These are phyloP conservation scores for Agrotis ipsilon DNA, from an alignment of 2,888 invertebrate species.

Conservation along the genomic window DNA sequence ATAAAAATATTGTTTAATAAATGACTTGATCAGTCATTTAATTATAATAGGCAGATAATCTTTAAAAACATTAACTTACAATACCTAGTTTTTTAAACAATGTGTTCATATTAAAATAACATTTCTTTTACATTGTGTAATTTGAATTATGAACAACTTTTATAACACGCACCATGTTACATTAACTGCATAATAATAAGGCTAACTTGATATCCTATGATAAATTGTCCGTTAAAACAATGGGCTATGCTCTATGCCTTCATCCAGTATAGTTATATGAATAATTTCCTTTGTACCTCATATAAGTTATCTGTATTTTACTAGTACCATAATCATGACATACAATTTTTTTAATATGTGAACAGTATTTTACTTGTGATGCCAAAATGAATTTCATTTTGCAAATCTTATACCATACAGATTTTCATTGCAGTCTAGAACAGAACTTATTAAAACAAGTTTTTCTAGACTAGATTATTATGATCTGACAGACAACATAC, in stretches of 20 bases:
- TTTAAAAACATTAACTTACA: too few species aligned
- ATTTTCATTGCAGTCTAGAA: too few species aligned
- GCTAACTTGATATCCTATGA: conserved; percentile 21
- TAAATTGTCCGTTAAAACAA: conserved; percentile 45
- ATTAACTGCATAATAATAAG: conserved; percentile 52
- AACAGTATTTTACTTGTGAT: background rate
- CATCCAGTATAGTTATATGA: background rate
- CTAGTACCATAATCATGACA: background rate
- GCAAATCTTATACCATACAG: background rate
- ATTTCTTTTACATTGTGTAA: background rate
- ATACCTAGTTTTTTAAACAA: too few species aligned
- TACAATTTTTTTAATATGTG: background rate
- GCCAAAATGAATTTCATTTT: background rate
- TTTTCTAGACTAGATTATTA: too few species aligned
- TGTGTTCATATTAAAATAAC: background rate
- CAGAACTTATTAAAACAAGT: too few species aligned
- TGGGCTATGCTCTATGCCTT: conserved; percentile 7
- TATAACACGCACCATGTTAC: conserved; percentile 17
- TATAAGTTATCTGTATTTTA: conserved; percentile 12
- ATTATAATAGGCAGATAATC: too few species aligned
- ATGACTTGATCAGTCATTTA: too few species aligned
- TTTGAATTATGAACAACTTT: conserved; percentile 21
- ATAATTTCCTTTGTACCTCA: conserved; percentile 7
- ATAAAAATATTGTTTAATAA: too few species aligned
- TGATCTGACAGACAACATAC: background rate